Base-by-base conservation (phyloP, 1,140 invertebrate genomes). In the Zaprionus nigranus region DNA sequence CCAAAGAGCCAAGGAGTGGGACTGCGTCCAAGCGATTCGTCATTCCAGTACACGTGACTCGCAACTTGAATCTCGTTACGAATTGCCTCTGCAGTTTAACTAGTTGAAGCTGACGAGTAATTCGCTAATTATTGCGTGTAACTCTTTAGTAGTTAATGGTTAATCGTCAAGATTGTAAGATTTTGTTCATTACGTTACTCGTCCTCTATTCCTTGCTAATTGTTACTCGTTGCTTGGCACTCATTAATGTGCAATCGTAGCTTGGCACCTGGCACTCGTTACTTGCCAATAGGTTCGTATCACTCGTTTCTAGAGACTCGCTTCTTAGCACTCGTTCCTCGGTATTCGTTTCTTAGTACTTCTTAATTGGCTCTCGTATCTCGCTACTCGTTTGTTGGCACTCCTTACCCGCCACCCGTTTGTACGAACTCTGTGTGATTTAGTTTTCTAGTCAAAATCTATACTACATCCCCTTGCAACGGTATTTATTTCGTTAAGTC, bases 1-100 rank as follows among this genome's bases (percentile, higher is more conserved):
- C 1, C 43, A 2, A 6, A n/a, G 38, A 40, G 36, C 38, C 38
- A 6, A 40, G 13, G 38, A 40, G 5, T 15, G 38, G 5, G 13
- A 15, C 13, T 12, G 20, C n/a, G n/a, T 6, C 7, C 15, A 46
- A 51, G 46, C 2, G 20, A 51, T 51, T 51, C 11, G 12, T 51
- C 46, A 24, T 51, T 51, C 24, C 20, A 20, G 13, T 51, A 24
- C 46, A 51, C 46, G 46, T 51, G 46, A 51, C 20, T 51, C 46
- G 46, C 22, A 4, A 51, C 20, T 51, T 51, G 20, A 24, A 51
- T 51, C 20, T 13, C 46, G 46, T 24, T 51, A 51, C 46, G 24
- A 51, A 51, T 51, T 51, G 46, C 11, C 5, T 13, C 7, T 24
- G 46, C 20, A 24, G 22, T 24, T 49, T 12, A 12, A 20, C 4